Conservation (phyloP, 1,140 invertebrate genomes). For the Sycophaga agraensis region DNA sequence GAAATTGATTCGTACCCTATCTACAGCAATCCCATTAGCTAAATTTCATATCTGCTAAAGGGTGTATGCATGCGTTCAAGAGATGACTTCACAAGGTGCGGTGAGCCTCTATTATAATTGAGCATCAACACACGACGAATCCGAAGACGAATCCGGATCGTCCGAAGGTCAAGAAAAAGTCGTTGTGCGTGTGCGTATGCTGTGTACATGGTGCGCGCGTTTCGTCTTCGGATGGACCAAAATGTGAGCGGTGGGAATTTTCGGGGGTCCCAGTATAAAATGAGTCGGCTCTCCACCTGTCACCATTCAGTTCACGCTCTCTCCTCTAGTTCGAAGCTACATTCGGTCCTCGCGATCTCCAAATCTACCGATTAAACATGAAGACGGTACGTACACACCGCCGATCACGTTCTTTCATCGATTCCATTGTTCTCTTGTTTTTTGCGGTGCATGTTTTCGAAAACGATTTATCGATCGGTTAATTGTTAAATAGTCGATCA, state of each 20-base stretch:
- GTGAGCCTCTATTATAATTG: no score
- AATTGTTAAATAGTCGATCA: no score
- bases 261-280: slow-evolving; percentile 15
- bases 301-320: slow-evolving; percentile 9
- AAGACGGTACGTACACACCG: slow-evolving; percentile 26
- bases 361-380: not conserved
- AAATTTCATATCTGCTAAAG: no score
- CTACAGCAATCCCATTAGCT: no score
- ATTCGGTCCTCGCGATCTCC: not conserved
- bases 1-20: no score
- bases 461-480: no score
- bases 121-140: not conserved
- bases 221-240: slow-evolving; percentile 3
- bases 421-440: no score
- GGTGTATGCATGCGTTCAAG: no score
- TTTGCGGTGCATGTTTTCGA: no score
- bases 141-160: not conserved
- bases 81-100: no score
- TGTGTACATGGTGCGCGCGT: not conserved
- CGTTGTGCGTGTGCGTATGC: not conserved
- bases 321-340: not conserved
- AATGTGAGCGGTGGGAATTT: slow-evolving; percentile 2
- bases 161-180: not conserved
- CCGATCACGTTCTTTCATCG: no score
- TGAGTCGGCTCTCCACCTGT: not conserved